phyloP scores from a whole-genome alignment of 1,140 invertebrate species.

The Habropoda laboriosa region DNA sequence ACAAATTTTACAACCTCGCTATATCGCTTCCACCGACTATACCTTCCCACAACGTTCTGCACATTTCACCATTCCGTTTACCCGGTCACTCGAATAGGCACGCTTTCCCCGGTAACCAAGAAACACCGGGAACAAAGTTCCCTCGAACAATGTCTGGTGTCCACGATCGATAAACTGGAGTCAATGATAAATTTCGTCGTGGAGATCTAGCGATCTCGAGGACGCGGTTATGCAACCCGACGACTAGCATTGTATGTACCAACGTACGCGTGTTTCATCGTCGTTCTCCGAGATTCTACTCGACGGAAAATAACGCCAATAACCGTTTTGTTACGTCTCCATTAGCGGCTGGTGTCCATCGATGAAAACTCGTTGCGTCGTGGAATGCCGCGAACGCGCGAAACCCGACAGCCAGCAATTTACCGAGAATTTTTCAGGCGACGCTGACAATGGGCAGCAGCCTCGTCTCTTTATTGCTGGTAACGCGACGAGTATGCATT shows the following conservation, averaged over 20 bases:
- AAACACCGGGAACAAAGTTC: too few relatives aligned
- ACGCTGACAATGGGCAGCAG: conserved; percentile 23
- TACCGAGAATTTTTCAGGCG: conserved; percentile 19
- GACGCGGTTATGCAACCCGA: conserved; percentile 9
- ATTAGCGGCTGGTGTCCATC: conserved; percentile 38
- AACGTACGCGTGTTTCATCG: not conserved
- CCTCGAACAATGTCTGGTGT: not conserved
- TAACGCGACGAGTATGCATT: conserved; percentile 27
- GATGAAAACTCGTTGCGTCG: conserved; percentile 27
- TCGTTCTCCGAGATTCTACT: not conserved
- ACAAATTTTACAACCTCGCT: too few relatives aligned
- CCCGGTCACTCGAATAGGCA: not conserved
- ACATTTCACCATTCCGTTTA: not conserved
- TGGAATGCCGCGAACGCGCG: conserved; percentile 37
- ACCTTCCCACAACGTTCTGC: not conserved
- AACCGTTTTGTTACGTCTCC: conserved; percentile 40
- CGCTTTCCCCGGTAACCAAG: not conserved
- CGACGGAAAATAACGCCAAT: conserved; percentile 31
- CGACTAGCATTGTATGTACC: conserved; percentile 10
- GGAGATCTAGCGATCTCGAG: conserved; percentile 33
- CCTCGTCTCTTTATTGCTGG: conserved; percentile 19
- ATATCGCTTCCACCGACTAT: too few relatives aligned
- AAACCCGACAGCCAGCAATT: conserved; percentile 37
- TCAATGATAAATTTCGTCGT: conserved; percentile 45
- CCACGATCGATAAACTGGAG: conserved; percentile 28